Evolutionary conservation across 2,797 vertebrate genomes (phyloP).

Genomic region (Channallabes apus): DNA sequence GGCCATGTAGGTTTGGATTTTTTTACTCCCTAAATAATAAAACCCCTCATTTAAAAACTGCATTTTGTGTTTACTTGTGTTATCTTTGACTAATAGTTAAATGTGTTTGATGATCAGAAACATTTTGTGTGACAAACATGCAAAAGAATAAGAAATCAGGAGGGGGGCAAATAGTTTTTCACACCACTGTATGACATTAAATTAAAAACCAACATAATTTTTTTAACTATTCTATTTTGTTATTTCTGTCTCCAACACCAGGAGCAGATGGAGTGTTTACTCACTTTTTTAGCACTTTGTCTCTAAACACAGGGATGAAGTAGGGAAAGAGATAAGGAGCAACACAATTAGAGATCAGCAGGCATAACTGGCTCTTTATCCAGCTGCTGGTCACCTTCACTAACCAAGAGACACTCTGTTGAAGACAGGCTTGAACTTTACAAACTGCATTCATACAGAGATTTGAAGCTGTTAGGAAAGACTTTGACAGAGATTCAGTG

Average conservation of each 20-base stretch:
- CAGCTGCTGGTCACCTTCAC: conserved; percentile 73
- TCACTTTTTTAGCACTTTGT: conserved; percentile 80
- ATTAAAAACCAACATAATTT: neutral
- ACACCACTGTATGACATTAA: neutral
- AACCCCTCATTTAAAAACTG: too few species aligned
- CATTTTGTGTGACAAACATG: too few species aligned
- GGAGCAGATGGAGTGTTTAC: conserved; percentile 44
- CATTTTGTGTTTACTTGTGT: too few species aligned
- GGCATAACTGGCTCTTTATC: conserved; percentile 80
- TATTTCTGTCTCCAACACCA: too few species aligned
- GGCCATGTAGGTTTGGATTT: too few species aligned
- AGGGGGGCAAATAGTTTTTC: too few species aligned
- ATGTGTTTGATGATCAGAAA: too few species aligned
- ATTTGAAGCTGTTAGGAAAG: neutral
- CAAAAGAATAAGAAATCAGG: too few species aligned
- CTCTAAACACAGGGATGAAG: conserved; percentile 83
- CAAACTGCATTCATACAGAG: neutral
- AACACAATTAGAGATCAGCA: conserved; percentile 86
- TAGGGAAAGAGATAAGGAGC: conserved; percentile 87
- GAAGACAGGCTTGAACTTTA: conserved; percentile 14
- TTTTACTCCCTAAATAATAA: too few species aligned
- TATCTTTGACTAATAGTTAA: too few species aligned
- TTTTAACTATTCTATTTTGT: neutral
- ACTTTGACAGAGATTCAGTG: neutral
- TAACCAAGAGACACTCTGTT: conserved; percentile 81